phyloP scores from a whole-genome alignment of 2,888 invertebrate species.

The Dascillus cervinus region DNA sequence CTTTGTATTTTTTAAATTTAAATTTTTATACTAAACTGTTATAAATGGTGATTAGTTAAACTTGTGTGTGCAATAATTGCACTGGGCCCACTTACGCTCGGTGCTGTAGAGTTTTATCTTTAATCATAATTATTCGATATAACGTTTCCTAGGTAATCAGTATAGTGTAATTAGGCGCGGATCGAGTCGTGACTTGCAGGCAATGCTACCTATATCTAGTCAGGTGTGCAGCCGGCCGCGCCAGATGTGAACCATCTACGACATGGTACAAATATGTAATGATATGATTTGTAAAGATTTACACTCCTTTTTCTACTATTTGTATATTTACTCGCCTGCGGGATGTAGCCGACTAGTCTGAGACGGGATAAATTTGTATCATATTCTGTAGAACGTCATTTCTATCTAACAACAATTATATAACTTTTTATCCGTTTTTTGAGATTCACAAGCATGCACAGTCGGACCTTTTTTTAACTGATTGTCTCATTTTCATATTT shows the following conservation, averaged over 20 bases:
- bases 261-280: slow-evolving; percentile 44
- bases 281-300: slow-evolving; percentile 44
- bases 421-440: slow-evolving; percentile 38
- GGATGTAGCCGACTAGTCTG: slow-evolving; percentile 31
- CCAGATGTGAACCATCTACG: slow-evolving; percentile 35
- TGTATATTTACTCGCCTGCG: slow-evolving; percentile 41
- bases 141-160: slow-evolving; percentile 40
- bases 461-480: slow-evolving; percentile 35
- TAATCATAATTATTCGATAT: slow-evolving; percentile 26
- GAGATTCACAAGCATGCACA: slow-evolving; percentile 33
- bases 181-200: slow-evolving; percentile 31
- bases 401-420: slow-evolving; percentile 35
- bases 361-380: slow-evolving; percentile 35
- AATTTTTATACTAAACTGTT: slow-evolving; percentile 47
- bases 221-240: slow-evolving; percentile 13
- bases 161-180: slow-evolving; percentile 29
- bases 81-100: slow-evolving; percentile 26
- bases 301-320: slow-evolving; percentile 45
- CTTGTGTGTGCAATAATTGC: slow-evolving; percentile 44
- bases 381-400: slow-evolving; percentile 42
- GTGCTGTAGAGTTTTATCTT: slow-evolving; percentile 38
- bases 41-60: slow-evolving; percentile 43
- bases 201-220: slow-evolving; percentile 17
- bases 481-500: slow-evolving; percentile 37
- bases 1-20: slow-evolving; percentile 47